phyloP scores from a whole-genome alignment of 2,797 vertebrate species.

The Mustela erminea region DNA sequence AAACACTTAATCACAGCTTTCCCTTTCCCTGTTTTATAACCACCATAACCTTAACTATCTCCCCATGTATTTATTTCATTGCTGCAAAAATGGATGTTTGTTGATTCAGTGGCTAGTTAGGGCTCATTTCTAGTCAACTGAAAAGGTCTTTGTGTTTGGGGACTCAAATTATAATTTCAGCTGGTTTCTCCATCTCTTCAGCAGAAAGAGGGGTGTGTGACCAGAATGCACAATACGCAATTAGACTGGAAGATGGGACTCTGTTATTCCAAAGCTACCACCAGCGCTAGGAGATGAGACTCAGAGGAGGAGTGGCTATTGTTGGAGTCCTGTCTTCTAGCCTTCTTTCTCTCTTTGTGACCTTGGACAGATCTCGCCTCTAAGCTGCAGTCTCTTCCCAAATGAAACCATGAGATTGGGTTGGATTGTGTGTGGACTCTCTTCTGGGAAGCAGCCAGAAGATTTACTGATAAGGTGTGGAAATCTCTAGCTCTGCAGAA shows the following conservation, averaged over 20 bases:
- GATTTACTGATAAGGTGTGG: neutral
- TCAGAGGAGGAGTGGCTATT: neutral
- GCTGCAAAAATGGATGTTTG: constrained; percentile 66
- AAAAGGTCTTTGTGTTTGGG: constrained; percentile 65
- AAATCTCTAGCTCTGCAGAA: constrained; percentile 8
- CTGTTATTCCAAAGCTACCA: constrained; percentile 4
- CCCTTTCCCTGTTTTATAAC: constrained; percentile 7
- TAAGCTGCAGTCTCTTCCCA: neutral
- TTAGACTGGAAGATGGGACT: constrained; percentile 17
- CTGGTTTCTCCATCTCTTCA: constrained; percentile 54
- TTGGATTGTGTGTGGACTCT: neutral
- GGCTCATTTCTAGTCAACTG: constrained; percentile 41
- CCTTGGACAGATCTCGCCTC: neutral
- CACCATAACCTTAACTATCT: constrained; percentile 13
- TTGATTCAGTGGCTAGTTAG: constrained; percentile 36
- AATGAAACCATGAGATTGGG: neutral
- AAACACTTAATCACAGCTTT: constrained; percentile 61
- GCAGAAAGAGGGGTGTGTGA: constrained; percentile 19
- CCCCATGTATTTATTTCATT: constrained; percentile 45
- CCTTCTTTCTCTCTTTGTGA: neutral
- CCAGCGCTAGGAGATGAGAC: neutral
- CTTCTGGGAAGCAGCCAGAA: neutral
- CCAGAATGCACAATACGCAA: neutral
- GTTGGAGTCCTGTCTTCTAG: neutral
- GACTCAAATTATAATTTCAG: constrained; percentile 67